Base-by-base conservation (phyloP, 2,797 vertebrate genomes). In the Neopelma chrysocephalum region DNA sequence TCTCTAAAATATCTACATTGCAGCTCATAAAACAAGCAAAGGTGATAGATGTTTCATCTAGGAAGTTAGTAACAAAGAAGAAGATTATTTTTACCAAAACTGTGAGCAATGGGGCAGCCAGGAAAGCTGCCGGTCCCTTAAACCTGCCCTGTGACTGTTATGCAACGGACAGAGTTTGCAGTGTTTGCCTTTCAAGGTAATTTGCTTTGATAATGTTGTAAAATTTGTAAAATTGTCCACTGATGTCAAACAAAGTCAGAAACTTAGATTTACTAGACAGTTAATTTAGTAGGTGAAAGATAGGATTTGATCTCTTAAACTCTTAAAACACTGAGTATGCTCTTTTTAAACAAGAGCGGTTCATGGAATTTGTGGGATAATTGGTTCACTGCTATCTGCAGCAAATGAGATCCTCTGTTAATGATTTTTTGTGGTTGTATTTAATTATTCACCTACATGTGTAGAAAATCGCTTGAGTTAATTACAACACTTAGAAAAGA, bases 161-260 rank as follows among this genome's bases (percentile, higher is more conserved):
- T 9, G 98, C 98, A 93, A 99, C 98, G 2, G 99, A 99, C 81
- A 98, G 98, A 45, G 98, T 99, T 95, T 99, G 99, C 98, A 99
- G 98, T 90, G 82, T 99, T 98, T 99, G 99, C 97, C 97, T 99
- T 98, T 98, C 99, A 95, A 99, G 99, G 99, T 99, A 98, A 98
- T 78, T 78, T 94, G 78, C 90, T 96, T 82, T 93, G 61, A 66
- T 89, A 75, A 70, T 76, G 50, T 62, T 92, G 23, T 94, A 93
- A 95, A 98, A 90, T 89, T 85, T 93, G 21, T 95, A 93, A 95
- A 98, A 89, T 87, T 88, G 88, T 76, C 81, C 64, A 36, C 65
- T 83, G 61, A 60, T 94, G 75, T 90, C 75, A 92, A 69, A 62
- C 47, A 64, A 51, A 72, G 77, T 88, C 91, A 94, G 84, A 92